A percentile compares a stretch with the other conserved stretches of the same genome.
These are phyloP conservation scores for Meganola albula DNA, from an alignment of 2,888 invertebrate genomes.

Conservation along the genomic window DNA sequence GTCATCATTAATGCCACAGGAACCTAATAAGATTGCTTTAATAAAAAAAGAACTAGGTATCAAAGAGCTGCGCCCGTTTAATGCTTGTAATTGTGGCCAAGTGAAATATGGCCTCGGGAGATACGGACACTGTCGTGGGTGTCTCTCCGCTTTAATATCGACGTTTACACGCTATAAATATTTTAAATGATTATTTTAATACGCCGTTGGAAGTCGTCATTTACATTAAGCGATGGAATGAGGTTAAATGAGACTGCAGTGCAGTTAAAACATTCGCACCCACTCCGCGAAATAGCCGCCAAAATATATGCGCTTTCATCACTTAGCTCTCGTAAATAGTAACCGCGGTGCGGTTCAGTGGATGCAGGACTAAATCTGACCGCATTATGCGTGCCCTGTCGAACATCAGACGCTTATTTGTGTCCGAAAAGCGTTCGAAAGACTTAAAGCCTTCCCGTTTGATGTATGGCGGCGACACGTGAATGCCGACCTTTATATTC, in stretches of 20 bases:
- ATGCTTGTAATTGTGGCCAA: conserved; percentile 73
- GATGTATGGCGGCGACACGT: conserved; percentile 71
- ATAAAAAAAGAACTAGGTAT: conserved; percentile 68
- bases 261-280: conserved; percentile 49
- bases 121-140: conserved; percentile 58
- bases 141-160: conserved; percentile 64
- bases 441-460: conserved; percentile 69
- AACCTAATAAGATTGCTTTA: conserved; percentile 74
- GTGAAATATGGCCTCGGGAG: conserved; percentile 66
- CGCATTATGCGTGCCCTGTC: conserved; percentile 61
- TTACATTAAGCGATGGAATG: conserved; percentile 42
- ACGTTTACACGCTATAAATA: conserved; percentile 71
- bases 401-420: conserved; percentile 72
- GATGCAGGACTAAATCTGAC: conserved; percentile 38
- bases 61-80: conserved; percentile 73
- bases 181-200: conserved; percentile 65
- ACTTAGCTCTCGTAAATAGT: conserved; percentile 41
- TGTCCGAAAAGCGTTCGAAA: conserved; percentile 72
- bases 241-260: conserved; percentile 28
- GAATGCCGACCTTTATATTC: conserved; percentile 75
- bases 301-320: conserved; percentile 44
- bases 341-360: conserved; percentile 30
- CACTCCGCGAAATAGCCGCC: conserved; percentile 40
- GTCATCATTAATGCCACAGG: conserved; percentile 75
- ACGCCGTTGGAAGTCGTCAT: conserved; percentile 50